These are phyloP conservation scores for Pangasius mekongensis DNA, from an alignment of 2,797 vertebrate genomes.

Conservation along the genomic window DNA sequence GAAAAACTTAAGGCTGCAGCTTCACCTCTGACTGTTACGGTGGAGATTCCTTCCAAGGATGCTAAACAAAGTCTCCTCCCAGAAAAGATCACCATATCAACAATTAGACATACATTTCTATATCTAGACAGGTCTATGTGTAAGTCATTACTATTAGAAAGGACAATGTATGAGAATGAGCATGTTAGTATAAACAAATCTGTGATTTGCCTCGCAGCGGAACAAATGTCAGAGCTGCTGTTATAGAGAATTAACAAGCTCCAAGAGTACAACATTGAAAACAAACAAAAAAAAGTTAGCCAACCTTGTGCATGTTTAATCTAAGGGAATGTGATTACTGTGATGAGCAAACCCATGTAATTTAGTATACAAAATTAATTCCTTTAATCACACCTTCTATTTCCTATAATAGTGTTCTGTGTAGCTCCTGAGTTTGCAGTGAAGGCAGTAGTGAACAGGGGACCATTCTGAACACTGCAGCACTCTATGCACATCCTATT, in stretches of 20 bases:
- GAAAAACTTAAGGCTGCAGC: not conserved
- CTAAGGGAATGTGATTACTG: conserved; percentile 14
- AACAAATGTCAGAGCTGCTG: not conserved
- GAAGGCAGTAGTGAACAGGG: not conserved
- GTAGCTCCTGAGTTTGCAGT: conserved; percentile 5
- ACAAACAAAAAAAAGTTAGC: not conserved
- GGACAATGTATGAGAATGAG: not conserved
- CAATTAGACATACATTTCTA: not conserved
- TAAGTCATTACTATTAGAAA: not conserved
- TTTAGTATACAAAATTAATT: conserved; percentile 10
- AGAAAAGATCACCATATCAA: not conserved
- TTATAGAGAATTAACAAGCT: not conserved
- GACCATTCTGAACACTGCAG: conserved; percentile 7
- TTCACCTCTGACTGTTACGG: not conserved
- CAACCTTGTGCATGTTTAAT: not conserved
- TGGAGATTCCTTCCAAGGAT: not conserved
- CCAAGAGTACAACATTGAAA: not conserved
- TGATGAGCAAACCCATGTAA: conserved; percentile 1
- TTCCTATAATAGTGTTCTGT: not conserved
- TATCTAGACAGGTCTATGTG: not conserved
- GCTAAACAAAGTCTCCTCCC: not conserved
- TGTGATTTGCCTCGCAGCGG: not conserved
- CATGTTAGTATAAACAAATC: not conserved
- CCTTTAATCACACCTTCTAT: conserved; percentile 7
- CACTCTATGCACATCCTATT: conserved; percentile 33